Evolutionary conservation across 2,113 vertebrate species (phyloP), one percentile per base, ranked within the genome.

Genomic region (Diglossa brunneiventris): DNA sequence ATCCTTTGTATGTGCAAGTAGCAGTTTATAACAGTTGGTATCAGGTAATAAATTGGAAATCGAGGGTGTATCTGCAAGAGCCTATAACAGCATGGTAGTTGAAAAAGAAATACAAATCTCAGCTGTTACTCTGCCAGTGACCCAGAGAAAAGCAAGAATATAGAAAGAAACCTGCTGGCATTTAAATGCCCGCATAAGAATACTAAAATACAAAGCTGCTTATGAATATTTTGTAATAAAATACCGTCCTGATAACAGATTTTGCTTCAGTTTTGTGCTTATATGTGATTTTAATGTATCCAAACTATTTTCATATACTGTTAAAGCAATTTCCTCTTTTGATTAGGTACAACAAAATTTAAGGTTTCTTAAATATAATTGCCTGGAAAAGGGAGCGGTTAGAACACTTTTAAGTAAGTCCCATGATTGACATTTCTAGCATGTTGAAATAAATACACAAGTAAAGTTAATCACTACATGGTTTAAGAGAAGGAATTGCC

Each of bases 361-460:
- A 78, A 87, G 46, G 59, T 85, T 84, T 84, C 50, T 74, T 66
- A 56, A 49, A 66, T 90, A 64, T 37, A 89, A 89, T 77, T 56
- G 68, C 72, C 92, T 86, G 69, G 67, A 61, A 64, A 85, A 53
- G 33, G 76, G 73, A 92, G 75, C 59, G 68, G 63, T 66, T 96
- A 63, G 75, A 72, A 69, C 7, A 44, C 68, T 66, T 92, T 26
- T 75, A 88, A 88, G 20, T 50, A n/a, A 90, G 30, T 50, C 37
- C 24, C 31, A 46, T 83, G 84, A 87, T 4, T 92, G 95, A 69
- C 41, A 21, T 70, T 31, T 68, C 37, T 44, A 30, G 70, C 58
- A 8, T 53, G n/a, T 39, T 92, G 80, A 94, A 96, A 92, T 92
- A 91, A 95, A 92, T 44, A 37, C 52, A 87, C 59, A 85, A 92